Evolutionary conservation across 2,113 vertebrate genomes (phyloP).

Genomic region (Amazona guildingii): DNA sequence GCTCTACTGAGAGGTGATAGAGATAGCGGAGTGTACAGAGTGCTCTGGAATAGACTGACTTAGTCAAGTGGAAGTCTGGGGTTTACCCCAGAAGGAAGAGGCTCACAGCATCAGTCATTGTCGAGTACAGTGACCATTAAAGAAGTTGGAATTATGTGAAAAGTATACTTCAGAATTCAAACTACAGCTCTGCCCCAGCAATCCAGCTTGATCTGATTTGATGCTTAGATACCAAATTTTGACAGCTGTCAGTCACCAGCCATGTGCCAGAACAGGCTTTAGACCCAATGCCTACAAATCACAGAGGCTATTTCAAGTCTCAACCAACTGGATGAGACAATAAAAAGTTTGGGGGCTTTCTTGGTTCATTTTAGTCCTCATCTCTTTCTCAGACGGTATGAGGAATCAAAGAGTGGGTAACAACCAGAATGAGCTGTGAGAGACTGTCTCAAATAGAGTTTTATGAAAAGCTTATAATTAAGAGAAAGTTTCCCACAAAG

Average conservation of each 20-base stretch:
- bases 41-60: neutral
- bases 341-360: neutral
- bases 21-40: neutral
- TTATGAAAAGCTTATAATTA: neutral
- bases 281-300: neutral
- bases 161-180: neutral
- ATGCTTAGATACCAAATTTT: neutral
- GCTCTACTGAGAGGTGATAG: neutral
- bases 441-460: neutral
- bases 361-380: neutral
- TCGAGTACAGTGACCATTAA: neutral
- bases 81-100: neutral
- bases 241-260: neutral
- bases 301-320: neutral
- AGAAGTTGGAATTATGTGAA: neutral
- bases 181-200: neutral
- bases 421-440: neutral
- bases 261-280: neutral
- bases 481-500: neutral
- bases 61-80: neutral
- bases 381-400: neutral
- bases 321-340: neutral
- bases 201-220: neutral
- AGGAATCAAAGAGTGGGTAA: neutral
- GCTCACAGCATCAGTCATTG: neutral